A percentile compares a stretch with the other conserved stretches of the same genome.
phyloP scores from a whole-genome alignment of 1,140 invertebrate genomes.

The Paralvinella palmiformis region DNA sequence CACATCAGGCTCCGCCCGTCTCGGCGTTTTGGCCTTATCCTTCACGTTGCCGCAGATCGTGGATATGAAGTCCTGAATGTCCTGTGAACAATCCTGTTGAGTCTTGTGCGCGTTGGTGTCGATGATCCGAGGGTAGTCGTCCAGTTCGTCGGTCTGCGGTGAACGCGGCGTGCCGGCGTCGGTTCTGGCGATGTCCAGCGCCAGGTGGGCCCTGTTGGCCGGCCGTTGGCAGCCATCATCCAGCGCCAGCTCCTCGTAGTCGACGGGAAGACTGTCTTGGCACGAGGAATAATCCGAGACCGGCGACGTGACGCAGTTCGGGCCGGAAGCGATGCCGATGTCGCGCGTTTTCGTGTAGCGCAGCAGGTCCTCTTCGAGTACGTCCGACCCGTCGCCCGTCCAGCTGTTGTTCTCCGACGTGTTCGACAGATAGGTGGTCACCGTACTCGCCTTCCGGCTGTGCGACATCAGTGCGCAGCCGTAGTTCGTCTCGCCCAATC shows the following conservation, averaged over 20 bases:
- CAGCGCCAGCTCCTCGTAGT: neutral
- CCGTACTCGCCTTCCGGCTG: conserved; percentile 4
- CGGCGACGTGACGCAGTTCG: no score
- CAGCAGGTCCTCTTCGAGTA: no score
- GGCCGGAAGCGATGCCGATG: no score
- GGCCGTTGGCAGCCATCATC: neutral
- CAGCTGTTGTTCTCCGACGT: neutral
- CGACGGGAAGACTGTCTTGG: neutral
- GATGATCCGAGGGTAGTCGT: neutral
- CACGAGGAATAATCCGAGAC: no score
- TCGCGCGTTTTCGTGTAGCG: no score
- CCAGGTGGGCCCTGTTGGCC: neutral
- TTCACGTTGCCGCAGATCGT: neutral
- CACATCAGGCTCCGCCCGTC: neutral
- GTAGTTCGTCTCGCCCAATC: neutral
- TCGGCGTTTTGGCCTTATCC: neutral
- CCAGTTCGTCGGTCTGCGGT: neutral
- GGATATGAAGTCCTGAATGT: no score
- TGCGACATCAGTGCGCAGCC: neutral
- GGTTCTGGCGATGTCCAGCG: neutral
- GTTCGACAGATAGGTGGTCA: neutral
- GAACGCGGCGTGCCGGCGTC: neutral
- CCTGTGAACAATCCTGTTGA: no score
- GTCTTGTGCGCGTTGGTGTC: neutral
- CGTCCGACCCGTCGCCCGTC: neutral